Percentiles rank a stretch among this genome's conserved stretches.
These are phyloP conservation scores for Nematopogon swammerdamellus DNA, from an alignment of 2,888 invertebrate species.

Conservation along the genomic window DNA sequence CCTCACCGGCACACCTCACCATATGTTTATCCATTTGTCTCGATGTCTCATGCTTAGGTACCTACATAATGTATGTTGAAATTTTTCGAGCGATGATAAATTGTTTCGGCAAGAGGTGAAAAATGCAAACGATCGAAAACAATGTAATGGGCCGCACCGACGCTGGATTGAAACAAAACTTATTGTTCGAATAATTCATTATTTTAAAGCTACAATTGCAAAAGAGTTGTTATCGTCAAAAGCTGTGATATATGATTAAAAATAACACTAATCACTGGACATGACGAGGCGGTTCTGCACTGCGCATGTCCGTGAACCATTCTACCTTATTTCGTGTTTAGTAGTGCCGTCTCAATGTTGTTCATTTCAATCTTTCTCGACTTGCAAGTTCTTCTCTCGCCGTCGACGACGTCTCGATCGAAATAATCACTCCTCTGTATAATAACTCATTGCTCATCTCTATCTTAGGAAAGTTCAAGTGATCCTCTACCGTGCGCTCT, in stretches of 20 bases:
- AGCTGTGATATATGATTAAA: constrained; percentile 54
- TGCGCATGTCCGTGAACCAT: background rate
- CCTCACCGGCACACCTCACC: too few relatives aligned
- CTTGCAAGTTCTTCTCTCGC: background rate
- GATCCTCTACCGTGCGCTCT: too few relatives aligned
- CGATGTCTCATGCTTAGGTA: constrained; percentile 49
- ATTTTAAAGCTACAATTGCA: constrained; percentile 52
- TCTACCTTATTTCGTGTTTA: background rate
- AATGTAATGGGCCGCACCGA: background rate
- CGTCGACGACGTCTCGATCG: background rate
- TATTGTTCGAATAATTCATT: constrained; percentile 51
- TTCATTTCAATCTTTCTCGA: too few relatives aligned
- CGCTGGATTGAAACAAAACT: constrained; percentile 14
- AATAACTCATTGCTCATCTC: too few relatives aligned
- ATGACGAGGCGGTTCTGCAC: background rate
- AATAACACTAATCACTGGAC: constrained; percentile 21
- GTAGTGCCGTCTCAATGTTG: background rate
- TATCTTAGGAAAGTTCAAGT: too few relatives aligned
- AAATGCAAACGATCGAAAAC: background rate
- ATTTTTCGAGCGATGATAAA: constrained; percentile 44
- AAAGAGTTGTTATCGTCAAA: constrained; percentile 58
- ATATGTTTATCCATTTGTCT: constrained; percentile 9
- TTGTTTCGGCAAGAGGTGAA: background rate
- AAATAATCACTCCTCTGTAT: too few relatives aligned
- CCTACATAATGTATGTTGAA: constrained; percentile 37